Evolutionary conservation across 1,140 invertebrate species (phyloP).

Genomic region (Trichonephila inaurata): DNA sequence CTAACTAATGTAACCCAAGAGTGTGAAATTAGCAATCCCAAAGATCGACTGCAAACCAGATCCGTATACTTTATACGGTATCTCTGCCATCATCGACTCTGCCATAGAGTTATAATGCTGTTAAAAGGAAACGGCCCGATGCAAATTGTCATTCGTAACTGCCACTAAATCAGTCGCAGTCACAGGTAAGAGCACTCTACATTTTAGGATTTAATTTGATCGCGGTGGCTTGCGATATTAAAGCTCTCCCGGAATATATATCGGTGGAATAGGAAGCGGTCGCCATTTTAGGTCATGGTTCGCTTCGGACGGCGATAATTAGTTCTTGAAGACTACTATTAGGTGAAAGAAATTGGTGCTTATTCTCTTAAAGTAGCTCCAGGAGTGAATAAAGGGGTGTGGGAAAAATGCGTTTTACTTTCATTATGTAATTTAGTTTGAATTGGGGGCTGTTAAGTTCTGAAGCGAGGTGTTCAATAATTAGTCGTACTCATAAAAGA

Average conservation of each 20-base stretch:
- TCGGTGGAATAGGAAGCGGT: neutral
- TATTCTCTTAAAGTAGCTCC: neutral
- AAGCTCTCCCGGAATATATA: slow-evolving; percentile 1
- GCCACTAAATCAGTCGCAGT: slow-evolving; percentile 53
- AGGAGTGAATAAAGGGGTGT: neutral
- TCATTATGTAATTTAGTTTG: neutral
- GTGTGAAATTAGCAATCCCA: neutral
- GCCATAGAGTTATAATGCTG: slow-evolving; percentile 15
- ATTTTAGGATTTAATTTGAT: slow-evolving; percentile 58
- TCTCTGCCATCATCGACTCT: neutral
- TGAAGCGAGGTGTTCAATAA: no score
- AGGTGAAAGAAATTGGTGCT: neutral
- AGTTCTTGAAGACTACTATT: neutral
- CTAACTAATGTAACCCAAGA: neutral
- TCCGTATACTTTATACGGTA: neutral
- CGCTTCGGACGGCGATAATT: neutral
- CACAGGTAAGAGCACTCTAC: slow-evolving; percentile 34
- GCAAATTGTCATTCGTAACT: slow-evolving; percentile 61
- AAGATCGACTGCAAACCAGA: neutral
- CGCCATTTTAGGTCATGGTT: neutral
- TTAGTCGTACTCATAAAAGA: no score
- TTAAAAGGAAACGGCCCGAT: slow-evolving; percentile 53
- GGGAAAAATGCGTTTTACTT: neutral
- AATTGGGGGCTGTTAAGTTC: neutral
- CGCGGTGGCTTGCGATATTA: slow-evolving; percentile 44